Percentiles rank a stretch among this genome's conserved stretches.
These are phyloP conservation scores for Anableps anableps DNA, from an alignment of 2,797 vertebrate genomes.

Conservation along the genomic window DNA sequence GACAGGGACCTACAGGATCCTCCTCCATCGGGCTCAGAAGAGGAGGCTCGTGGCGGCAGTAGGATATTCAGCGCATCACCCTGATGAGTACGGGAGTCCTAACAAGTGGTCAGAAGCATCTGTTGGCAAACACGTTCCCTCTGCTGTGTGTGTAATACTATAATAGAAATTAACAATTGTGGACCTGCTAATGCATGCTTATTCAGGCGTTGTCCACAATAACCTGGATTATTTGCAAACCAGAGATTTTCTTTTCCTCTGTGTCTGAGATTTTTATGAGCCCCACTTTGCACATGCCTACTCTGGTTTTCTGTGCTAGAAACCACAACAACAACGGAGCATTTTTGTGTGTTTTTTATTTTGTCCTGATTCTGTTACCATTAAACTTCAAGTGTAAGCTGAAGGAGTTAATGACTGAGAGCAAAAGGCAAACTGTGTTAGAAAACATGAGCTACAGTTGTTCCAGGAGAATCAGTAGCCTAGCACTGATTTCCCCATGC, in stretches of 20 bases:
- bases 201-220: neutral
- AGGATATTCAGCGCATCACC: slow-evolving; percentile 66
- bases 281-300: neutral
- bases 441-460: neutral
- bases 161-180: slow-evolving; percentile 37
- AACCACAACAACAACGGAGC: neutral
- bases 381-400: neutral
- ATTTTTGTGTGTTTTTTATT: neutral
- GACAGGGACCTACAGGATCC: slow-evolving; percentile 82
- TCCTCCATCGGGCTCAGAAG: slow-evolving; percentile 81
- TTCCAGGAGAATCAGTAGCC: neutral
- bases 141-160: slow-evolving; percentile 76
- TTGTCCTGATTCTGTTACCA: neutral
- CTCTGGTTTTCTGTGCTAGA: neutral
- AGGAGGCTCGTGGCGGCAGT: slow-evolving; percentile 69
- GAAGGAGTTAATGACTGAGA: neutral
- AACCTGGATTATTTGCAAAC: neutral
- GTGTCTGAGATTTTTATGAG: neutral
- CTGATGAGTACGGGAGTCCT: slow-evolving; percentile 61
- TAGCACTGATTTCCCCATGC: neutral
- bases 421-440: neutral
- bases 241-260: neutral
- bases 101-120: slow-evolving; percentile 54
- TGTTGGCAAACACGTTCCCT: slow-evolving; percentile 64
- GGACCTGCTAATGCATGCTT: neutral